These are phyloP conservation scores for Melanerpes aurifrons DNA, from an alignment of 2,113 vertebrate species.

Conservation along the genomic window DNA sequence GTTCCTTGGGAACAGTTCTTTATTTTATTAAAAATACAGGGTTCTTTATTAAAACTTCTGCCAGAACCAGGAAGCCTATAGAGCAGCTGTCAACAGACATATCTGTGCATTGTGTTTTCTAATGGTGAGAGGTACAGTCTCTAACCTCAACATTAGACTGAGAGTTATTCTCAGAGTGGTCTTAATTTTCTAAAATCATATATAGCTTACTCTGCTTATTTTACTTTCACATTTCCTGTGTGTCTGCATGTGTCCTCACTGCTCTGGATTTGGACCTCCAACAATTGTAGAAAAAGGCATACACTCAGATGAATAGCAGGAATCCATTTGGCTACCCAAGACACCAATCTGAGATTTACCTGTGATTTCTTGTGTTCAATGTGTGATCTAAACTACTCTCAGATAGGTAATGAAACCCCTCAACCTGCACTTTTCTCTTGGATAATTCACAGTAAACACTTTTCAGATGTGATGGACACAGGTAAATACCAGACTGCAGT, in stretches of 20 bases:
- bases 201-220: neutral
- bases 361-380: constrained; percentile 52
- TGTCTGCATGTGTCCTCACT: neutral
- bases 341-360: constrained; percentile 54
- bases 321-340: constrained; percentile 66
- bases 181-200: neutral
- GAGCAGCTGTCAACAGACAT: neutral
- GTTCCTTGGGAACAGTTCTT: neutral
- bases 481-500: constrained; percentile 70
- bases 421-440: constrained; percentile 64
- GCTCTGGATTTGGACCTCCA: neutral
- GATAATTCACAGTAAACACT: constrained; percentile 75
- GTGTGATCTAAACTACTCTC: constrained; percentile 50
- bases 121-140: neutral
- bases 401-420: constrained; percentile 57
- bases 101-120: neutral
- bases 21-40: neutral
- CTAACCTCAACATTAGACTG: neutral
- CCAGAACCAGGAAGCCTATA: neutral
- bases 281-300: neutral
- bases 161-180: neutral
- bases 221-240: neutral
- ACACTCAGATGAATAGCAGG: constrained; percentile 51
- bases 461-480: constrained; percentile 60
- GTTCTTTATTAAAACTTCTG: neutral